A percentile compares a stretch with the other conserved stretches of the same genome.
These are phyloP conservation scores for Lophius americanus DNA, from an alignment of 2,797 vertebrate species.

Conservation along the genomic window DNA sequence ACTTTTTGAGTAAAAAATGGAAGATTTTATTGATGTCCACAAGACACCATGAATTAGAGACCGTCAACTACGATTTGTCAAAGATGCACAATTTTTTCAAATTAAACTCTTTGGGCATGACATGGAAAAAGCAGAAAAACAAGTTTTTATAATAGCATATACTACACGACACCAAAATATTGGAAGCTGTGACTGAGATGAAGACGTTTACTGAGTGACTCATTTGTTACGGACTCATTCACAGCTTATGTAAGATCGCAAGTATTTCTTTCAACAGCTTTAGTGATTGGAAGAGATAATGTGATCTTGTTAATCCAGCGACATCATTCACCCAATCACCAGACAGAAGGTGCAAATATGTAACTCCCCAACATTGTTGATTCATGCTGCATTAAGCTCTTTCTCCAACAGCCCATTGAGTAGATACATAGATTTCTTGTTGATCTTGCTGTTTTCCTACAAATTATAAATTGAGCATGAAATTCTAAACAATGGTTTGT, in stretches of 20 bases:
- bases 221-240: background rate
- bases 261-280: too few species aligned
- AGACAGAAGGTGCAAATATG: background rate
- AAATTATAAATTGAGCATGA: constrained; percentile 27
- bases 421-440: constrained; percentile 16
- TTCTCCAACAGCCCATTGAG: constrained; percentile 16
- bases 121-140: too few species aligned
- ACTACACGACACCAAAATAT: background rate
- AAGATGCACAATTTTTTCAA: too few species aligned
- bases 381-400: constrained; percentile 25
- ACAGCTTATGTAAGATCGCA: background rate
- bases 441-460: constrained; percentile 48
- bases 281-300: background rate
- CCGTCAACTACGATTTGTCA: too few species aligned
- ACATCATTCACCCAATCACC: constrained; percentile 3
- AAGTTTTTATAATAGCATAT: background rate
- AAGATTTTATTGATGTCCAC: too few species aligned
- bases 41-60: too few species aligned
- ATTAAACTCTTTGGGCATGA: too few species aligned
- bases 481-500: constrained; percentile 23
- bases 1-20: too few species aligned
- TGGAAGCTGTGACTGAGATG: background rate
- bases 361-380: constrained; percentile 6
- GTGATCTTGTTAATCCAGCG: constrained; percentile 15
- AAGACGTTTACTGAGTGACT: background rate